These are phyloP conservation scores for Poecilus cupreus DNA, from an alignment of 2,888 invertebrate genomes.

Conservation along the genomic window DNA sequence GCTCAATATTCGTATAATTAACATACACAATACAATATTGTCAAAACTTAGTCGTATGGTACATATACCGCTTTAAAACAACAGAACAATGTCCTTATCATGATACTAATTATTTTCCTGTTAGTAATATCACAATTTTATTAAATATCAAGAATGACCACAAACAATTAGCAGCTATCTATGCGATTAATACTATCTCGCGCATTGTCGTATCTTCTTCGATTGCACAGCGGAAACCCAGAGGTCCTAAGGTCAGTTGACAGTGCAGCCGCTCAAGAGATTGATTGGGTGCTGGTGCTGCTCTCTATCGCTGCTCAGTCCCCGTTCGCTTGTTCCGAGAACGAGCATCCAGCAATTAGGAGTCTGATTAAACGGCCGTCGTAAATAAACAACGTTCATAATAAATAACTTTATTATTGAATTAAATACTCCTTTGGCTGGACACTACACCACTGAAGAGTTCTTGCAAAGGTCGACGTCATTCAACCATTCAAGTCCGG, in stretches of 20 bases:
- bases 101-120: background rate
- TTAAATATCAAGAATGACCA: background rate
- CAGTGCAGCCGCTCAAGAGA: constrained; percentile 17
- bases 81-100: background rate
- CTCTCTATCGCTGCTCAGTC: background rate
- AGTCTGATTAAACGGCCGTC: constrained; percentile 47
- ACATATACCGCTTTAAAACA: background rate
- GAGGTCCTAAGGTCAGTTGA: constrained; percentile 28
- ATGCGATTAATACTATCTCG: background rate
- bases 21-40: too few species aligned
- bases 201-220: background rate
- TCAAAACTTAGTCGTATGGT: too few species aligned
- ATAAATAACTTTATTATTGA: constrained; percentile 58
- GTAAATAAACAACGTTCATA: constrained; percentile 42
- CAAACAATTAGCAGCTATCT: background rate
- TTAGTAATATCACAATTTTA: background rate
- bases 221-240: constrained; percentile 21
- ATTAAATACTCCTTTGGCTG: constrained; percentile 35
- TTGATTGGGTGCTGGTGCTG: background rate
- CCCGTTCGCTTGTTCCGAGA: background rate
- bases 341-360: constrained; percentile 53
- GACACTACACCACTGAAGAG: background rate
- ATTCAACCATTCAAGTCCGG: background rate
- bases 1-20: too few species aligned
- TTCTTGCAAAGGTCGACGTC: background rate